Evolutionary conservation across 2,113 vertebrate genomes (phyloP), one percentile per base, ranked within the genome.

Genomic region (Campylomormyrus tamandua): DNA sequence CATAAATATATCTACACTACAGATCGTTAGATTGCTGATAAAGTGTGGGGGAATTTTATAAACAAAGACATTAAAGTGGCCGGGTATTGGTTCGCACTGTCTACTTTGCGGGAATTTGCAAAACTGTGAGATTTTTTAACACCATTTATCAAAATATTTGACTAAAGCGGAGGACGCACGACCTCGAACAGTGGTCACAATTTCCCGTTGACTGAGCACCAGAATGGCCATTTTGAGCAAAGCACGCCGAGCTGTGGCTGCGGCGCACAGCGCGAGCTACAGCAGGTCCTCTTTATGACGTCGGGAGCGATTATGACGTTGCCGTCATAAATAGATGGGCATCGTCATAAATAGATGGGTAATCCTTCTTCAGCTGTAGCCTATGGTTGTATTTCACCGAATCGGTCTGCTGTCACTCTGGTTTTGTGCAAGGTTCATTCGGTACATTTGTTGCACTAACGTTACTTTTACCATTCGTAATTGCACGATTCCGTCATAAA

Each of bases 211-310:
- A 48, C 39, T 24, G 45, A 48, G 19, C 45, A 24, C 15, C 9
- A 48, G 39, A 84, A 84, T 48, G 83, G 83, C 83, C 39, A 84
- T 84, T 84, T 84, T 84, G 39, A 84, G 21, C 83, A 48, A 46
- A 10, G 21, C 83, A 77, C 27, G 70, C 13, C 70, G 31, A 77
- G 27, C 31, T 39, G 70, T 77, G 3, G 31, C 70, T 39, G 70
- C 27, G 4, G 31, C 35, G 46, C 24, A 10, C 42, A 83, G 42
- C 7, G 1, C 19, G 24, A 35, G 27, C 31, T 80, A 80, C 74
- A 39, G 74, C 74, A 42, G 15, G 17, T 17, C 17, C 10, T 80
- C 6, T 39, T 77, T 19, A 80, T 80, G 74, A 80, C 74, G 74
- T 80, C 5, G 74, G 74, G 35, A 42, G 35, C 74, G 6, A 17